Evolutionary conservation across 2,888 invertebrate genomes (phyloP).

Genomic region (Selenia dentaria): DNA sequence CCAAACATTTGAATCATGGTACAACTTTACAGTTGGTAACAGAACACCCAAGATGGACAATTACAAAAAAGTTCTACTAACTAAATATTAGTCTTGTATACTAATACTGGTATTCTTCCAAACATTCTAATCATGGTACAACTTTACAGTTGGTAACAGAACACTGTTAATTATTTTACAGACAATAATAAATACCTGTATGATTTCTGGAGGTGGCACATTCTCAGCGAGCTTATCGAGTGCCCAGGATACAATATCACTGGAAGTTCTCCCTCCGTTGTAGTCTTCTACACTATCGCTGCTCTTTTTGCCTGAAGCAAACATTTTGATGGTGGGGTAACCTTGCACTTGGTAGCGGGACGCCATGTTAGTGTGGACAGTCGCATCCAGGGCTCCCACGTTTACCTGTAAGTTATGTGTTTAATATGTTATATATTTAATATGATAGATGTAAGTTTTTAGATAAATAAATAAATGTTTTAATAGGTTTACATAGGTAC

Average conservation of each 20-base stretch:
- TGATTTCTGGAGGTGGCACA: conserved; percentile 94
- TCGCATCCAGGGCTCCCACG: conserved; percentile 98
- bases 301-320: conserved; percentile 90
- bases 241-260: conserved; percentile 96
- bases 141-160: no score
- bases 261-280: conserved; percentile 95
- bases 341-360: conserved; percentile 94
- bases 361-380: conserved; percentile 93
- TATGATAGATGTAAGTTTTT: no score
- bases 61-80: no score
- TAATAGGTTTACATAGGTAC: no score
- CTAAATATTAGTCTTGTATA: no score
- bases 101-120: no score
- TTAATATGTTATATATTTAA: background rate
- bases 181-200: conserved; percentile 86
- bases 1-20: no score
- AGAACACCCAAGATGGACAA: no score
- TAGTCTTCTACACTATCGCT: conserved; percentile 91
- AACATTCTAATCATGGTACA: no score
- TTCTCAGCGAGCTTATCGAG: conserved; percentile 93
- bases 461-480: no score
- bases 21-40: no score
- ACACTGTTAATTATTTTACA: no score
- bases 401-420: conserved; percentile 82
- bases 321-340: conserved; percentile 98